A percentile compares a stretch with the other conserved stretches of the same genome.
Evolutionary conservation across 2,797 vertebrate species (phyloP).

Genomic region (Brachymystax lenok): DNA sequence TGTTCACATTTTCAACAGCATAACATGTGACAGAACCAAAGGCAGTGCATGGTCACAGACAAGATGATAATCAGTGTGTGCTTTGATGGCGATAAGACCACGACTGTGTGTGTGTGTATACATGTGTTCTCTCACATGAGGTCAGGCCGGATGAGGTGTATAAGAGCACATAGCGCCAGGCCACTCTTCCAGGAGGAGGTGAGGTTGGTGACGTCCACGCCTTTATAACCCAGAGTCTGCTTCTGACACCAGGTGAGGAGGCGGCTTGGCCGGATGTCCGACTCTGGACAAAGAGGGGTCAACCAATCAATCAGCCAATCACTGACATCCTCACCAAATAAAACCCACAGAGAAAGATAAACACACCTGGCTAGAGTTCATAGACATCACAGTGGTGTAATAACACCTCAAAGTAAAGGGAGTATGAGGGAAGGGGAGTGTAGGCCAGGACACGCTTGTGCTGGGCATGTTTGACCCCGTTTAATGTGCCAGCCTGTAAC

Average conservation of each 20-base stretch:
- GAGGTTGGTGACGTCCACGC: slow-evolving; percentile 84
- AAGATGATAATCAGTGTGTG: not conserved
- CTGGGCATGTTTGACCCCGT: slow-evolving; percentile 30
- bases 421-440: not conserved
- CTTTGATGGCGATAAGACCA: not conserved
- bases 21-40: slow-evolving; percentile 6
- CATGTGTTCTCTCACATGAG: slow-evolving; percentile 83
- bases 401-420: not conserved
- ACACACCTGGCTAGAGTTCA: not conserved
- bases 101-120: not conserved
- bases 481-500: slow-evolving; percentile 38
- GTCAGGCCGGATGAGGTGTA: slow-evolving; percentile 90
- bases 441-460: slow-evolving; percentile 28
- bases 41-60: not conserved
- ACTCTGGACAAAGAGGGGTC: slow-evolving; percentile 73
- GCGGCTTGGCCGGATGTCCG: slow-evolving; percentile 84
- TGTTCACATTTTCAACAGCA: slow-evolving; percentile 11
- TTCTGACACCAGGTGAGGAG: slow-evolving; percentile 95
- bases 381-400: not conserved
- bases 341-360: not conserved
- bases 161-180: slow-evolving; percentile 91
- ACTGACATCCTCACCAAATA: not conserved
- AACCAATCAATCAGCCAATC: not conserved
- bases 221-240: slow-evolving; percentile 87
- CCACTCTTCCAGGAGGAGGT: slow-evolving; percentile 90